phyloP scores from a whole-genome alignment of 2,888 invertebrate genomes.

The Crossocerus cetratus region DNA sequence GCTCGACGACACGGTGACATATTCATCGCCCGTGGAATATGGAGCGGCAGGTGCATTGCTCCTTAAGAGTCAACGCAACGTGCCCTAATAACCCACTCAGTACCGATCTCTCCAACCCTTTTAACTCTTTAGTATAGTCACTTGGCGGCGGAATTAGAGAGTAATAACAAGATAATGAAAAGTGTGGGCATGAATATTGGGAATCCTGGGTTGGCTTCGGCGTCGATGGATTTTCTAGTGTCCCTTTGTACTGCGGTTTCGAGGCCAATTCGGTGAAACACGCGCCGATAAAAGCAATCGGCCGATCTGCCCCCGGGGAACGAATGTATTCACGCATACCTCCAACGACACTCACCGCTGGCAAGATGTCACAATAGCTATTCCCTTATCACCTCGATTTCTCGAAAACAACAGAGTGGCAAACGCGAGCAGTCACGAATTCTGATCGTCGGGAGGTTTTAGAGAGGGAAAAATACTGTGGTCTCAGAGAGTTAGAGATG shows the following conservation, averaged over 20 bases:
- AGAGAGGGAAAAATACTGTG: too few species aligned
- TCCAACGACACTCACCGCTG: background rate
- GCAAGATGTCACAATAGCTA: slow-evolving; percentile 1
- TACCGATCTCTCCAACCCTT: background rate
- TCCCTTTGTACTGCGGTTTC: too few species aligned
- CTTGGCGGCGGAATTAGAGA: too few species aligned
- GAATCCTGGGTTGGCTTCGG: too few species aligned
- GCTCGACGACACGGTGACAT: slow-evolving; percentile 49
- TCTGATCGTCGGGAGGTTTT: too few species aligned
- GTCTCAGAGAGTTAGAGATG: too few species aligned
- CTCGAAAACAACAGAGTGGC: background rate
- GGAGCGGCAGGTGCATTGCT: slow-evolving; percentile 28
- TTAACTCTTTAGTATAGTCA: too few species aligned
- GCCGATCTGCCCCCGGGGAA: background rate
- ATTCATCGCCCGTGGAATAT: slow-evolving; percentile 59
- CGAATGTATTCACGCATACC: background rate
- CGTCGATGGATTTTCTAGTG: too few species aligned
- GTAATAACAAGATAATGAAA: too few species aligned
- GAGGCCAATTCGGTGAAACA: too few species aligned
- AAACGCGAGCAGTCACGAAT: too few species aligned
- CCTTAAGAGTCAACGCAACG: slow-evolving; percentile 46
- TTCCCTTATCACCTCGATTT: slow-evolving; percentile 1
- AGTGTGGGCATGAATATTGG: too few species aligned
- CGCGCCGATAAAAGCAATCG: background rate
- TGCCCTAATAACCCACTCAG: slow-evolving; percentile 56